These are phyloP conservation scores for Chrysoperla carnea DNA, from an alignment of 1,140 invertebrate species.

Conservation along the genomic window DNA sequence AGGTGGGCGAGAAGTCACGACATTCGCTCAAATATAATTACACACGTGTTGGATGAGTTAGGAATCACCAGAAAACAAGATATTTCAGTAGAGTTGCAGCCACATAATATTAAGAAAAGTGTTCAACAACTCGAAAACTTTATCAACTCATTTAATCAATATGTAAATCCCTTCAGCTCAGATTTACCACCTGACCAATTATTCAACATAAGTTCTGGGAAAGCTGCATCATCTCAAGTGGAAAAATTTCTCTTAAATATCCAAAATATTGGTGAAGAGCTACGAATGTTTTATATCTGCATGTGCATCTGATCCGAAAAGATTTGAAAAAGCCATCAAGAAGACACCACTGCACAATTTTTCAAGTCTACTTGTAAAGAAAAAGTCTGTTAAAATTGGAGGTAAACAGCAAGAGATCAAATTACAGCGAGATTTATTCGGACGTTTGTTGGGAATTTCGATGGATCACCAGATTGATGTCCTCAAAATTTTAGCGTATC, in stretches of 20 bases:
- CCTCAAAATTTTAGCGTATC: constrained; percentile 5
- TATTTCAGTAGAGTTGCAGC: constrained; percentile 5
- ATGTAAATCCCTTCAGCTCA: not conserved
- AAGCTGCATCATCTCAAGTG: constrained; percentile 10
- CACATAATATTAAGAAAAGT: constrained; percentile 6
- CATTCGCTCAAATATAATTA: constrained; percentile 9
- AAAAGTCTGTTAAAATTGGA: constrained; percentile 3
- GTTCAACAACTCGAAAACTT: constrained; percentile 3
- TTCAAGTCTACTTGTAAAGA: constrained; percentile 2
- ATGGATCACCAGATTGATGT: constrained; percentile 7
- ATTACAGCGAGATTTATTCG: constrained; percentile 8
- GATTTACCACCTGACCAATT: not conserved
- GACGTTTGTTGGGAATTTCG: constrained; percentile 7
- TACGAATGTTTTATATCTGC: constrained; percentile 4
- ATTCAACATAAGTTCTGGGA: constrained; percentile 11
- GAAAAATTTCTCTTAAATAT: constrained; percentile 11
- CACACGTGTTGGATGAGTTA: constrained; percentile 3
- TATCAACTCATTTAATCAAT: constrained; percentile 9
- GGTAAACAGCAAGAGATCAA: no score
- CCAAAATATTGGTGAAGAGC: constrained; percentile 6
- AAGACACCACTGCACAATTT: constrained; percentile 2
- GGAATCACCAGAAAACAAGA: constrained; percentile 5
- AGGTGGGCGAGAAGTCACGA: constrained; percentile 9
- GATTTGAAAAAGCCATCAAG: not conserved
- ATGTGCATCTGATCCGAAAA: not conserved